phyloP scores from a whole-genome alignment of 2,888 invertebrate species.

The Deilephila elpenor region DNA sequence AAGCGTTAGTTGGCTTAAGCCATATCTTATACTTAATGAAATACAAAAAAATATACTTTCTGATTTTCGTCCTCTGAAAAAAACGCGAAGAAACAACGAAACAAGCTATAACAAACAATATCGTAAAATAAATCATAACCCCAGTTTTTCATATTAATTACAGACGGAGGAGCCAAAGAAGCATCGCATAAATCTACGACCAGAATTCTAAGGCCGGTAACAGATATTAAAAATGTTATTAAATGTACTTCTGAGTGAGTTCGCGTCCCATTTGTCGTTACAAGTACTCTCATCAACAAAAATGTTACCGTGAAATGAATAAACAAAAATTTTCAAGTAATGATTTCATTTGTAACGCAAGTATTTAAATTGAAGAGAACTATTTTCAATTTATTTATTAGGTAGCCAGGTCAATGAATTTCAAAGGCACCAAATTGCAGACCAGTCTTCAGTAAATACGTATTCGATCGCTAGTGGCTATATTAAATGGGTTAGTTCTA shows the following conservation, averaged over 20 bases:
- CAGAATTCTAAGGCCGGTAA: conserved; percentile 31
- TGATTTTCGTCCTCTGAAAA: too few relatives aligned
- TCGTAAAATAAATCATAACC: not conserved
- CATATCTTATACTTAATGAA: too few relatives aligned
- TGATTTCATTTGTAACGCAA: not conserved
- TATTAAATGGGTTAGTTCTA: not conserved
- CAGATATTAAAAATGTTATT: conserved; percentile 57
- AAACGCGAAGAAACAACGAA: not conserved
- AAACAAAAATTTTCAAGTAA: not conserved
- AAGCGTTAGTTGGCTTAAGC: too few relatives aligned
- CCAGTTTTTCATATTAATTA: conserved; percentile 1
- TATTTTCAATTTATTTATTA: not conserved
- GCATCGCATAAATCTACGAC: conserved; percentile 28
- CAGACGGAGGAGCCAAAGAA: not conserved
- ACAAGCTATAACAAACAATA: not conserved
- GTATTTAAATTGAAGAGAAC: not conserved
- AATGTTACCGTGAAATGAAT: conserved; percentile 43
- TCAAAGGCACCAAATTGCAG: not conserved
- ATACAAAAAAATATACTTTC: not conserved
- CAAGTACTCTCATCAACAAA: conserved; percentile 44
- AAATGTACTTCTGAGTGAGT: conserved; percentile 49
- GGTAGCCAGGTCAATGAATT: not conserved
- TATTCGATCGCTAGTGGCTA: not conserved
- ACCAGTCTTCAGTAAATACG: not conserved
- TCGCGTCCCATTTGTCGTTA: conserved; percentile 38